Evolutionary conservation across 1,140 invertebrate genomes (phyloP).

Genomic region (Trachymyrmex cornetzi): DNA sequence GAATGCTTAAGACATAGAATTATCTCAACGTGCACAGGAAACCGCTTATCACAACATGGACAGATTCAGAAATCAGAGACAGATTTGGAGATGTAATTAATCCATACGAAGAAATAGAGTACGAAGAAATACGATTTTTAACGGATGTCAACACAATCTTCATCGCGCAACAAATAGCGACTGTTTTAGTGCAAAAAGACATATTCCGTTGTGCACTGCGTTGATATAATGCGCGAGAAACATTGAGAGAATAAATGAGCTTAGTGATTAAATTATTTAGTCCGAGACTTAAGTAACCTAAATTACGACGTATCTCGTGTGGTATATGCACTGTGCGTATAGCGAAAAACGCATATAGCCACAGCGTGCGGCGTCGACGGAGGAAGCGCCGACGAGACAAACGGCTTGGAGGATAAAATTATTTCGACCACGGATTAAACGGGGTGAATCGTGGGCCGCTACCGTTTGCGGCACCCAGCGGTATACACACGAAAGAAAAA

Average conservation of each 20-base stretch:
- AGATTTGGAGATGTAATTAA: constrained; percentile 47
- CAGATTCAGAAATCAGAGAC: constrained; percentile 7
- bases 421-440: constrained; percentile 73
- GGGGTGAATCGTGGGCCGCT: constrained; percentile 65
- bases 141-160: constrained; percentile 39
- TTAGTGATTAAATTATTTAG: constrained; percentile 65
- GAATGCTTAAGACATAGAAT: constrained; percentile 49
- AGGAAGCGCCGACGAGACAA: constrained; percentile 70
- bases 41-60: constrained; percentile 39
- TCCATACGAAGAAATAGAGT: constrained; percentile 21
- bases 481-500: constrained; percentile 55
- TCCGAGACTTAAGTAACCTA: constrained; percentile 51
- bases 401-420: constrained; percentile 71
- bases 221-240: constrained; percentile 13
- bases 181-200: not conserved
- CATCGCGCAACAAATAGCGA: constrained; percentile 23
- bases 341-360: constrained; percentile 33
- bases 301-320: constrained; percentile 50
- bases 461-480: constrained; percentile 35
- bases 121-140: constrained; percentile 43
- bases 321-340: not conserved
- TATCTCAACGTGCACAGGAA: constrained; percentile 53
- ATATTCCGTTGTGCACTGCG: not conserved
- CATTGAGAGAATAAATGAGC: constrained; percentile 50
- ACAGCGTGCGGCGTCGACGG: not conserved